Conservation (phyloP, 2,888 invertebrate species). For the Halocaridina rubra region DNA sequence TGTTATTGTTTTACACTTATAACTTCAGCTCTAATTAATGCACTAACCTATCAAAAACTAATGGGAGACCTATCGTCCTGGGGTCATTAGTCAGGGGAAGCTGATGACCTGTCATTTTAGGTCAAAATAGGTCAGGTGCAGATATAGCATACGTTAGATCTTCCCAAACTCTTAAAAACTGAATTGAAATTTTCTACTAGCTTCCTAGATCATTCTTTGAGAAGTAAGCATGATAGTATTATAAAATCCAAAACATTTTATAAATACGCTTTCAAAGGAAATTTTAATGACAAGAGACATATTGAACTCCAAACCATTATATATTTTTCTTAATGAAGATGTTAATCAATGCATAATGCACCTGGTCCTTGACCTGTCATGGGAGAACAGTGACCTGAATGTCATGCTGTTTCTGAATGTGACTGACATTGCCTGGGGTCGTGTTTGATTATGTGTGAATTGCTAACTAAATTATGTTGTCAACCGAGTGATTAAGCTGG, state of each 20-base stretch:
- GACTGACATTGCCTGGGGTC: slow-evolving; percentile 48
- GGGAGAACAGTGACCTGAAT: slow-evolving; percentile 57
- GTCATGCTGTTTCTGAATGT: slow-evolving; percentile 51
- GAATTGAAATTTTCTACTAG: no score
- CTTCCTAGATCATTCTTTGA: no score
- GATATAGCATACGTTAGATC: neutral
- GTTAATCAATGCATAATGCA: slow-evolving; percentile 6
- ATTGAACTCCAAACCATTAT: neutral
- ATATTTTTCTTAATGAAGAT: no score
- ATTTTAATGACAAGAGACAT: neutral
- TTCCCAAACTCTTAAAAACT: neutral
- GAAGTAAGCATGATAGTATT: no score
- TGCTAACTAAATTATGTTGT: no score
- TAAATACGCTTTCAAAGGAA: no score
- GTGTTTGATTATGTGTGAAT: no score
- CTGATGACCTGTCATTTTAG: slow-evolving; percentile 53
- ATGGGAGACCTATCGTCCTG: slow-evolving; percentile 54
- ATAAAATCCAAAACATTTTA: no score
- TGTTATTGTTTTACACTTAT: no score
- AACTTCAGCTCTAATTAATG: no score
- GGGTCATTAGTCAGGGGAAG: slow-evolving; percentile 58
- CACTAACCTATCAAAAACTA: slow-evolving; percentile 22
- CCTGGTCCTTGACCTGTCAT: slow-evolving; percentile 48
- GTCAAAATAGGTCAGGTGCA: slow-evolving; percentile 54
- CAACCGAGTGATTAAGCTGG: no score